Evolutionary conservation across 2,888 invertebrate genomes (phyloP).

Genomic region (Pediacus dermestoides): DNA sequence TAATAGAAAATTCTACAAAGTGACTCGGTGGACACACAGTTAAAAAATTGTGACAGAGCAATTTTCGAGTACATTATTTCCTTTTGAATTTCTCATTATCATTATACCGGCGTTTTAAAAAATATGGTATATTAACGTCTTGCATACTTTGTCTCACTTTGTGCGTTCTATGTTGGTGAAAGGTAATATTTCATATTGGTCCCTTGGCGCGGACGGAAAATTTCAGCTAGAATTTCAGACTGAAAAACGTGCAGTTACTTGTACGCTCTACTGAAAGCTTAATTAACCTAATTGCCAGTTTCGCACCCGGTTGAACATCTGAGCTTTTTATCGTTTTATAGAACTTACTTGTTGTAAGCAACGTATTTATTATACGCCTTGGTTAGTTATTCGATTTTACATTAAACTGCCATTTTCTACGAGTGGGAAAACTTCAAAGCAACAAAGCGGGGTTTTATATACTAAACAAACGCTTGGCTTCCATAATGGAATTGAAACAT

Average conservation of each 20-base stretch:
- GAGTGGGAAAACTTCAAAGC: too few relatives aligned
- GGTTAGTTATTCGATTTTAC: constrained; percentile 9
- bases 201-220: constrained; percentile 27
- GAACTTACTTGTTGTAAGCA: constrained; percentile 22
- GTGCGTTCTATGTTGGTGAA: constrained; percentile 24
- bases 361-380: constrained; percentile 21
- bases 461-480: too few relatives aligned
- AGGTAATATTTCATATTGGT: constrained; percentile 31
- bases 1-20: not conserved
- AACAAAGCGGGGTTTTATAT: too few relatives aligned
- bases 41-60: constrained; percentile 22
- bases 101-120: constrained; percentile 17
- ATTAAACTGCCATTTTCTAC: constrained; percentile 4
- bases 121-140: constrained; percentile 23
- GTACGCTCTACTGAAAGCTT: constrained; percentile 29
- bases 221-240: constrained; percentile 25
- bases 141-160: constrained; percentile 28
- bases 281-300: constrained; percentile 35
- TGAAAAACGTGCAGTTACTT: constrained; percentile 29
- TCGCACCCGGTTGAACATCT: constrained; percentile 29
- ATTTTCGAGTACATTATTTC: constrained; percentile 25
- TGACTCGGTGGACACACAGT: too few relatives aligned
- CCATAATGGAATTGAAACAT: not conserved
- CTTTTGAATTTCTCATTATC: constrained; percentile 23
- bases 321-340: constrained; percentile 29